phyloP scores from a whole-genome alignment of 2,888 invertebrate species.

The Steinernema carpocapsae region DNA sequence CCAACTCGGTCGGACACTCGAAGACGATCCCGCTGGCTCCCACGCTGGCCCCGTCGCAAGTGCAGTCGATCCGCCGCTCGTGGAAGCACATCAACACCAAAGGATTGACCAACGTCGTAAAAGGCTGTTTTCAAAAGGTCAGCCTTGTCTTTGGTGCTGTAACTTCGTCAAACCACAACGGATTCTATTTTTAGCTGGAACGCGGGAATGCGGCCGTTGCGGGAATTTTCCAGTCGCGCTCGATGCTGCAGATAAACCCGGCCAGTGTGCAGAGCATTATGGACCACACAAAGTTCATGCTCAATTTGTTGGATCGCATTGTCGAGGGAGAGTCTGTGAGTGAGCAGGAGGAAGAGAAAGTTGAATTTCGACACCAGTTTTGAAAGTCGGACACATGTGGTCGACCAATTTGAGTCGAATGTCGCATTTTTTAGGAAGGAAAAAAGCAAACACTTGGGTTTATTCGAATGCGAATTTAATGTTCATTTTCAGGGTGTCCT shows the following conservation, averaged over 20 bases:
- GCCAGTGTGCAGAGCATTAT: constrained; percentile 47
- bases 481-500: too few species aligned
- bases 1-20: not conserved
- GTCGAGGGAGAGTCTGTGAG: constrained; percentile 58
- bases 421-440: too few species aligned
- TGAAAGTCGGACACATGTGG: too few species aligned
- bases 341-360: too few species aligned
- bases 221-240: constrained; percentile 14
- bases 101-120: constrained; percentile 57
- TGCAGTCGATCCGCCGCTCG: constrained; percentile 55
- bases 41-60: constrained; percentile 53
- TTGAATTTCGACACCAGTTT: too few species aligned
- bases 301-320: constrained; percentile 56
- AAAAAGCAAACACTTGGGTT: too few species aligned
- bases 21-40: constrained; percentile 50
- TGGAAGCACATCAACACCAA: constrained; percentile 67
- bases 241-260: constrained; percentile 18
- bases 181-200: constrained; percentile 34
- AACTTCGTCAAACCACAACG: constrained; percentile 7
- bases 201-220: not conserved
- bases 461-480: too few species aligned
- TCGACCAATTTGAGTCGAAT: too few species aligned
- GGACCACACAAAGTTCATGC: constrained; percentile 59
- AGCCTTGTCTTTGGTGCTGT: too few species aligned
- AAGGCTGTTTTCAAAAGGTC: constrained; percentile 61